A percentile compares a stretch with the other conserved stretches of the same genome.
These are phyloP conservation scores for Macaria liturata DNA, from an alignment of 2,888 invertebrate species.

Conservation along the genomic window DNA sequence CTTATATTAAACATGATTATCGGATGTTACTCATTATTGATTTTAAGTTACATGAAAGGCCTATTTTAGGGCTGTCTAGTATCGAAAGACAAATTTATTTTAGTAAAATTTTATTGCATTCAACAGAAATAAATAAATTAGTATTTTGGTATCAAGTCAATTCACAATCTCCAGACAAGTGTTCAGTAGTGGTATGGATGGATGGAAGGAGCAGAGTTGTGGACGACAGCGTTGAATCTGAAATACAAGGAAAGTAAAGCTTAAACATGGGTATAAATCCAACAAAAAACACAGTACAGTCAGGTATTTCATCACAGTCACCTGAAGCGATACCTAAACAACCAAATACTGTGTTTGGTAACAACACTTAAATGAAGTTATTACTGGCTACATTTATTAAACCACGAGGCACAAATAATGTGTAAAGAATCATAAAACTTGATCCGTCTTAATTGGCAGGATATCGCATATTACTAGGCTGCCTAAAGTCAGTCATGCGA, in stretches of 20 bases:
- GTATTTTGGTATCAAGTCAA: conserved; percentile 19
- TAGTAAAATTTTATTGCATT: not conserved
- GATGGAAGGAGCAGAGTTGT: conserved; percentile 62
- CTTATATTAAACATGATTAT: too few relatives aligned
- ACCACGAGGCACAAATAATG: too few relatives aligned
- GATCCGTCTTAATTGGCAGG: conserved; percentile 8
- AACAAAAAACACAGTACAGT: conserved; percentile 6
- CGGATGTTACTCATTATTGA: too few relatives aligned
- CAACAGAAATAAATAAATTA: conserved; percentile 20
- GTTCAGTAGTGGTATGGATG: conserved; percentile 55
- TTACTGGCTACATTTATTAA: too few relatives aligned
- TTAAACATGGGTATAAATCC: not conserved
- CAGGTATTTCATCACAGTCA: too few relatives aligned
- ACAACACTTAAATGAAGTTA: too few relatives aligned
- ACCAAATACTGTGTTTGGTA: too few relatives aligned
- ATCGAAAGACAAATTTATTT: too few relatives aligned
- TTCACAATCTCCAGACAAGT: not conserved
- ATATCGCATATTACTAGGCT: conserved; percentile 6
- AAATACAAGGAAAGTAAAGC: conserved; percentile 24
- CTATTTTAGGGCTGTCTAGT: too few relatives aligned
- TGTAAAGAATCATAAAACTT: not conserved
- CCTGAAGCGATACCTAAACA: too few relatives aligned
- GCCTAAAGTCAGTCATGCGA: conserved; percentile 4
- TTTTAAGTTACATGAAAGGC: too few relatives aligned
- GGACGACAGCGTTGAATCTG: conserved; percentile 70